Evolutionary conservation across 2,113 vertebrate genomes (phyloP), one percentile per base, ranked within the genome.

Genomic region (Carassius carassius): DNA sequence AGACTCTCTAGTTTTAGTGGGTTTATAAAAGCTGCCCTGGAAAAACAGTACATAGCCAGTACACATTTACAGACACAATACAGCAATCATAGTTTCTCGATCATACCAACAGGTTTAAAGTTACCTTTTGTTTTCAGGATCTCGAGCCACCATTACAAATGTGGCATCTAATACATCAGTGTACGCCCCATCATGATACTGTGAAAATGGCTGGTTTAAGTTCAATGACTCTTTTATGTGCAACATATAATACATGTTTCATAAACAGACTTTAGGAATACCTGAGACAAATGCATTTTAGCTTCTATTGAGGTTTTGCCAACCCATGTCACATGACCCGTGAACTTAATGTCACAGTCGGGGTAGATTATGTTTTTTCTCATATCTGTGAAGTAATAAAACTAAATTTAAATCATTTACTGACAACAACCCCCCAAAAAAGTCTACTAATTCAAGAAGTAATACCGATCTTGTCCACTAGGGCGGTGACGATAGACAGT

Each of bases 141-240:
- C 97, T 76, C 97, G 95, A 60, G 98, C 96, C 91, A 99, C 98
- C 97, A 99, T 99, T 83, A 99, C 98, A 87, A 99, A 99, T 0
- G 97, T 99, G 65, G 98, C 98, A 69, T 98, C 96, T 87, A 99
- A 91, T 77, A 98, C 94, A 0, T 96, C 96, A 35, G 87, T 91
- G 83, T 96, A 99, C 5, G 92, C 90, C n/a, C 93, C 95, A 44
- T 92, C 91, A 1, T 93, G 88, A 85, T 85, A 94, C 95, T 96
- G 89, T 2, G 21, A 65, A 83, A 63, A 86, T 1, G 82, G n/a
- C 10, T 9, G 41, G 7, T 73, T 62, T 49, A n/a, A 76, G 63
- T 25, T 78, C 6, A 51, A 70, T 35, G 17, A n/a, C 56, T n/a
- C 19, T 12, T 7, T 35, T 74, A 62, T 82, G 25, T n/a, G 8